Conservation (phyloP, 1,140 invertebrate species). For the Carposina sasakii region DNA sequence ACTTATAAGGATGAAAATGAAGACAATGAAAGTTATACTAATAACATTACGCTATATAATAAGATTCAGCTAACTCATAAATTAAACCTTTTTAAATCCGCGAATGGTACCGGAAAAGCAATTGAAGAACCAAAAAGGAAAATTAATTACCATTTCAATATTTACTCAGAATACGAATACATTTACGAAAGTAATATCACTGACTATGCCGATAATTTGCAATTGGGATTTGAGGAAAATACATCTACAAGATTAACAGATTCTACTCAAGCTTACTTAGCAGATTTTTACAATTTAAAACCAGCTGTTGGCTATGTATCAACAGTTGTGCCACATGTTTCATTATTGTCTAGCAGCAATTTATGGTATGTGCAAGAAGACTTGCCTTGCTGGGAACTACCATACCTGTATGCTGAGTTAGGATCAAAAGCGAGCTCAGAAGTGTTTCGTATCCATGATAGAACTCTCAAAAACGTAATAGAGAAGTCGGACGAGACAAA, state of each 20-base stretch:
- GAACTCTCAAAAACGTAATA: constrained; percentile 41
- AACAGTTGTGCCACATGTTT: constrained; percentile 48
- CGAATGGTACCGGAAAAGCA: too few relatives aligned
- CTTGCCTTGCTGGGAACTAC: constrained; percentile 14
- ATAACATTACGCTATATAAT: too few relatives aligned
- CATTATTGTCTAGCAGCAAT: constrained; percentile 50
- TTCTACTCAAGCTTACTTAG: too few relatives aligned
- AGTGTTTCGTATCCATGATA: constrained; percentile 39
- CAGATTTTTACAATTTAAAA: constrained; percentile 45
- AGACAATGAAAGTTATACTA: constrained; percentile 3
- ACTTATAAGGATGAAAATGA: too few relatives aligned
- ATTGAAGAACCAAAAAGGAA: not conserved
- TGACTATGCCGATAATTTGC: constrained; percentile 12
- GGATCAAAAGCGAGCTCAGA: constrained; percentile 24
- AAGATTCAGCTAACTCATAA: too few relatives aligned
- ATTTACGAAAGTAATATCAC: constrained; percentile 23
- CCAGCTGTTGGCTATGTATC: constrained; percentile 29
- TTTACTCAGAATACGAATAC: constrained; percentile 40
- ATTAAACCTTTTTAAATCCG: too few relatives aligned
- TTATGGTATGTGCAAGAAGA: constrained; percentile 49
- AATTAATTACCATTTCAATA: constrained; percentile 9
- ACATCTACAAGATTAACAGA: not conserved
- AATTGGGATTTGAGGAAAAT: not conserved
- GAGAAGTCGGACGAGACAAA: constrained; percentile 3
- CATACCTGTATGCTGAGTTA: not conserved